A percentile compares a stretch with the other conserved stretches of the same genome.
Evolutionary conservation across 2,113 vertebrate species (phyloP).

Genomic region (Pardalotus punctatus): DNA sequence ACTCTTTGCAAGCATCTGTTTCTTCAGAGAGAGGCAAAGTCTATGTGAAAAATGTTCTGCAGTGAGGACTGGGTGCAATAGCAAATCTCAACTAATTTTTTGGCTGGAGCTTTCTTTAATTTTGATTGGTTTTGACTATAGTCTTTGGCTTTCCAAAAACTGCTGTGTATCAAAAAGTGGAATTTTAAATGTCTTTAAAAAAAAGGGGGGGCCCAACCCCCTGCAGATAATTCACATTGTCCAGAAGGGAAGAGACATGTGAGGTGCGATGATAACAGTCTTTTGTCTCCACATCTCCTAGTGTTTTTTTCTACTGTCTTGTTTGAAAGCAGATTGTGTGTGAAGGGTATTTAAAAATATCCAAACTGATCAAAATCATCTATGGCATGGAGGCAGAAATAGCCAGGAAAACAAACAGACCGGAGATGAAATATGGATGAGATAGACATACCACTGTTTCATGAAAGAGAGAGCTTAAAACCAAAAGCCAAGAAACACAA

Average conservation of each 20-base stretch:
- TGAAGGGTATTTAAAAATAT: constrained; percentile 37
- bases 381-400: constrained; percentile 34
- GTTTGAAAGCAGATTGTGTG: constrained; percentile 47
- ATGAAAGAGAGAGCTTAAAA: constrained; percentile 26
- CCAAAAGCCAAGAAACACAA: constrained; percentile 30
- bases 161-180: not conserved
- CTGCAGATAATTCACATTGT: not conserved
- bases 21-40: not conserved
- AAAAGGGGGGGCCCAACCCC: not conserved
- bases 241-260: not conserved
- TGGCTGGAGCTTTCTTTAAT: not conserved
- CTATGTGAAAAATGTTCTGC: not conserved
- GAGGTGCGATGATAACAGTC: not conserved
- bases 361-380: constrained; percentile 55
- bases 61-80: not conserved
- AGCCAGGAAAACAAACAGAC: constrained; percentile 31
- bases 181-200: not conserved
- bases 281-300: not conserved
- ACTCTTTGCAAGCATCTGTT: not conserved
- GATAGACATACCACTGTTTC: not conserved
- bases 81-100: not conserved
- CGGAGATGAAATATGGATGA: constrained; percentile 53
- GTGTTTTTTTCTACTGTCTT: not conserved
- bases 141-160: not conserved
- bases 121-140: not conserved